phyloP scores from a whole-genome alignment of 2,888 invertebrate species.

The Macaria notata region DNA sequence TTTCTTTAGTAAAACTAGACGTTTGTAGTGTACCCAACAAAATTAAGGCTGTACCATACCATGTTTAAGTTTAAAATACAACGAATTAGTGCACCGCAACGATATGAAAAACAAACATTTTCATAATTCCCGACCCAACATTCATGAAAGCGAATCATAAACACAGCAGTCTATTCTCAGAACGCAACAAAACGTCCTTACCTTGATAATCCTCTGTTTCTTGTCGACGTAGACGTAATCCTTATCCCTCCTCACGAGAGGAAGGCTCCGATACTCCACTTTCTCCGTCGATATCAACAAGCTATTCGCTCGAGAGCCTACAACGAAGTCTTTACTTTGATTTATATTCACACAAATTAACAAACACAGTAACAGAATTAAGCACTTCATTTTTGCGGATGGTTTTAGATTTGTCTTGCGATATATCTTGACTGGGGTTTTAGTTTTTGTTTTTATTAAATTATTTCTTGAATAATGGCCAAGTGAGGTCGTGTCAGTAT shows the following conservation, averaged over 20 bases:
- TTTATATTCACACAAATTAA: constrained; percentile 48
- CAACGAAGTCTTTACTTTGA: constrained; percentile 63
- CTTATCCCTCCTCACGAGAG: constrained; percentile 62
- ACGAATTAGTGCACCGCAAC: too few relatives aligned
- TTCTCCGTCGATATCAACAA: constrained; percentile 67
- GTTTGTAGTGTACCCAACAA: too few relatives aligned
- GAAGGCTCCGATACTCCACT: constrained; percentile 52
- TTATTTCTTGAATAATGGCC: background rate
- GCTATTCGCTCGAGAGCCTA: constrained; percentile 64
- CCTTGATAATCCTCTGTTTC: constrained; percentile 67
- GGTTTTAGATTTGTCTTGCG: too few relatives aligned
- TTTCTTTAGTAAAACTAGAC: too few relatives aligned
- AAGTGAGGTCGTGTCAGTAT: constrained; percentile 37
- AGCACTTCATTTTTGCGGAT: constrained; percentile 52
- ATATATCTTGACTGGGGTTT: too few relatives aligned
- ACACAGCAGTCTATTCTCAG: background rate
- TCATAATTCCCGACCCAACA: too few relatives aligned
- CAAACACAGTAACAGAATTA: constrained; percentile 47
- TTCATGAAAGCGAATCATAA: background rate
- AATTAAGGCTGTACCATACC: too few relatives aligned
- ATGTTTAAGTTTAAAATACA: too few relatives aligned
- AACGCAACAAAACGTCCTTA: constrained; percentile 32
- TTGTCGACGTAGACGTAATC: constrained; percentile 64
- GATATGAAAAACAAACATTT: too few relatives aligned
- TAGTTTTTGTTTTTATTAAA: too few relatives aligned